phyloP scores from a whole-genome alignment of 2,797 vertebrate species.

The Nannoperca australis region DNA sequence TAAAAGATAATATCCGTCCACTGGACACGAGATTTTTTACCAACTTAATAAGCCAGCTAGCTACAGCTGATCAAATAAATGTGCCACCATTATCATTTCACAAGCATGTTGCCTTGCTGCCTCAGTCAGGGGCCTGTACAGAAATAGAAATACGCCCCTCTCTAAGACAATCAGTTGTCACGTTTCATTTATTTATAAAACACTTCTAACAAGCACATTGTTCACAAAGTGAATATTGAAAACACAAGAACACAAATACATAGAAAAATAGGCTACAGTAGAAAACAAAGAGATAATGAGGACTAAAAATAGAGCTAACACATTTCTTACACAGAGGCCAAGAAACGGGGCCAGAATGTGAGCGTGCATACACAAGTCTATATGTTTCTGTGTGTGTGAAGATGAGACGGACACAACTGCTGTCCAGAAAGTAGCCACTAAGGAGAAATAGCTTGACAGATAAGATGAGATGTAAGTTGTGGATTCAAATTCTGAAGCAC shows the following conservation, averaged over 20 bases:
- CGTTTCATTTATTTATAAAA: constrained; percentile 28
- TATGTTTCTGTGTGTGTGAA: constrained; percentile 12
- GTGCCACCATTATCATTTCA: not conserved
- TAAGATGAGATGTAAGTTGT: constrained; percentile 5
- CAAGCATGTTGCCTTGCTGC: not conserved
- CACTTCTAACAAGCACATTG: constrained; percentile 30
- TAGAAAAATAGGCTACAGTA: constrained; percentile 18
- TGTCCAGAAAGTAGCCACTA: not conserved
- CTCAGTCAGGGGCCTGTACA: not conserved
- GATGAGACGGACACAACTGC: not conserved
- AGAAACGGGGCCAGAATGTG: constrained; percentile 47
- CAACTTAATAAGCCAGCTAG: not conserved
- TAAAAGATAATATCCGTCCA: too few relatives aligned
- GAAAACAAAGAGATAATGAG: constrained; percentile 51
- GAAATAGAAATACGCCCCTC: constrained; percentile 24
- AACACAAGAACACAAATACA: constrained; percentile 23
- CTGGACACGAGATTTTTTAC: not conserved
- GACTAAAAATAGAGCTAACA: constrained; percentile 56
- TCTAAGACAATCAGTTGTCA: constrained; percentile 40
- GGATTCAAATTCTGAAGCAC: constrained; percentile 14
- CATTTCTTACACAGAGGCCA: constrained; percentile 49
- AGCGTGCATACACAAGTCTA: constrained; percentile 11
- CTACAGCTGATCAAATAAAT: not conserved
- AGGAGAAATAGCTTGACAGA: constrained; percentile 7
- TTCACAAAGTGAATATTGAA: constrained; percentile 33